phyloP scores from a whole-genome alignment of 2,888 invertebrate genomes.

The Parnassius mnemosyne region DNA sequence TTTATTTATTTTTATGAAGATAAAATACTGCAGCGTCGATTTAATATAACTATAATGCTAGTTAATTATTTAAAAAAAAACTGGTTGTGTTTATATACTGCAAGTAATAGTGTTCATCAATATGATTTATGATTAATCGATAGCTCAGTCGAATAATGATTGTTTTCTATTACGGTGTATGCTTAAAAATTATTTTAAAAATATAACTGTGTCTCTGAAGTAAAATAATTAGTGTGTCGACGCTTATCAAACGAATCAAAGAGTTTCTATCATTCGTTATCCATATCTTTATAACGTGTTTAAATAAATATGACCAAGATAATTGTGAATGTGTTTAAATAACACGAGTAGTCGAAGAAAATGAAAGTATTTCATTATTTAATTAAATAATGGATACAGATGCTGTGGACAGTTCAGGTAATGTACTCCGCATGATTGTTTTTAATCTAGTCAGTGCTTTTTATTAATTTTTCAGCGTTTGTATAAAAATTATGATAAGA shows the following conservation, averaged over 20 bases:
- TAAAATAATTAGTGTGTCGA: constrained; percentile 6
- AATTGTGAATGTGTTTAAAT: constrained; percentile 11
- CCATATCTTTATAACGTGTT: constrained; percentile 6
- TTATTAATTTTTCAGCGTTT: too few relatives aligned
- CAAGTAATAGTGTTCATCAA: too few relatives aligned
- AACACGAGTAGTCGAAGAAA: constrained; percentile 11
- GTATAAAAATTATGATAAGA: too few relatives aligned
- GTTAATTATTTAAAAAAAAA: too few relatives aligned
- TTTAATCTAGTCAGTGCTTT: too few relatives aligned
- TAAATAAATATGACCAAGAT: constrained; percentile 12
- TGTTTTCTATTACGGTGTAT: constrained; percentile 7
- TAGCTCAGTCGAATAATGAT: constrained; percentile 4
- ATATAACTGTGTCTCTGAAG: constrained; percentile 12
- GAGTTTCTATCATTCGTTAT: constrained; percentile 7
- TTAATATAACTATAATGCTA: not conserved
- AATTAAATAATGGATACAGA: constrained; percentile 18
- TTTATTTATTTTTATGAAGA: too few relatives aligned
- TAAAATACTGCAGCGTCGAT: not conserved
- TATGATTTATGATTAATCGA: constrained; percentile 11
- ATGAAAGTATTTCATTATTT: constrained; percentile 1
- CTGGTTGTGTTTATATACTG: too few relatives aligned
- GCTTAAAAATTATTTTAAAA: constrained; percentile 8
- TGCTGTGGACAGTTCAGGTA: constrained; percentile 23
- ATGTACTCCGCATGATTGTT: not conserved
- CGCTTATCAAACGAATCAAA: constrained; percentile 6